These are phyloP conservation scores for Ylistrum balloti DNA, from an alignment of 1,140 invertebrate genomes.

Conservation along the genomic window DNA sequence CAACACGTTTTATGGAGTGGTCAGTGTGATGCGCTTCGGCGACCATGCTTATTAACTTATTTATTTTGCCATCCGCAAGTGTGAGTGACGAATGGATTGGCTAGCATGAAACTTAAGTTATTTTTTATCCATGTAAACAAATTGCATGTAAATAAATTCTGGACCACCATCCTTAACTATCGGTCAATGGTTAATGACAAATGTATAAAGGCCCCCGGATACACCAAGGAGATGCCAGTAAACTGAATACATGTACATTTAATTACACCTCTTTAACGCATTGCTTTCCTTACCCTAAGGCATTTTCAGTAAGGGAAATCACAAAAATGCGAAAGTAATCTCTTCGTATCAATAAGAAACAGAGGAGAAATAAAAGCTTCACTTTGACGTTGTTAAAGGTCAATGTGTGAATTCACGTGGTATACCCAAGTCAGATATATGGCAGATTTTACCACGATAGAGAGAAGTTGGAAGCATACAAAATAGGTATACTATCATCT, in stretches of 20 bases:
- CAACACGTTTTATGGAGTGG: background rate
- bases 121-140: background rate
- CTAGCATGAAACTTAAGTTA: background rate
- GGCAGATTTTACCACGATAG: too few relatives aligned
- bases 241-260: background rate
- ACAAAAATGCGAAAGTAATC: too few relatives aligned
- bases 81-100: background rate
- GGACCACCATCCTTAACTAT: background rate
- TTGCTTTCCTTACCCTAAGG: background rate
- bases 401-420: too few relatives aligned
- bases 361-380: too few relatives aligned
- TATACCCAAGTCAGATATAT: too few relatives aligned
- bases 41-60: slow-evolving; percentile 7
- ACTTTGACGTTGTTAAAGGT: too few relatives aligned
- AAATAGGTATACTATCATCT: too few relatives aligned
- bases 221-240: background rate
- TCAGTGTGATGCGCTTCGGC: background rate
- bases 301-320: background rate
- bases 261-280: background rate
- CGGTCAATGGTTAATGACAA: background rate
- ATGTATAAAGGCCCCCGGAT: background rate
- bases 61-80: background rate
- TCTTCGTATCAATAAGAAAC: too few relatives aligned
- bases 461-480: too few relatives aligned
- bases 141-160: background rate